Conservation (phyloP, 2,888 invertebrate genomes). For the Cephus rjabovi region DNA sequence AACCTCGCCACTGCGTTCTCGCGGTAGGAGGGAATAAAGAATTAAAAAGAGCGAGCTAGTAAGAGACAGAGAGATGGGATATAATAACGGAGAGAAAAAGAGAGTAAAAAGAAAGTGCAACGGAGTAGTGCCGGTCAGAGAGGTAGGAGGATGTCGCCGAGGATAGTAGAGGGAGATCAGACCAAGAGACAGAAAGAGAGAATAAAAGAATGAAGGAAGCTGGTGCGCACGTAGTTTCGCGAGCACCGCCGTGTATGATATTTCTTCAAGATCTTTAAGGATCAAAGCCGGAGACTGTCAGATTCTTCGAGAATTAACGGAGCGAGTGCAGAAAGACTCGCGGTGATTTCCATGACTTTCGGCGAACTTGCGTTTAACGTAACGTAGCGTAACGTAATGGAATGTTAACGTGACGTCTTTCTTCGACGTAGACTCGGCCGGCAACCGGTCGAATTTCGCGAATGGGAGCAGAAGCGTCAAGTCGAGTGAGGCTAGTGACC, state of each 20-base stretch:
- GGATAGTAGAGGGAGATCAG: constrained; percentile 14
- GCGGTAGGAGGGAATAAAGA: not conserved
- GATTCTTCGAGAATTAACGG: no score
- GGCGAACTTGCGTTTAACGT: no score
- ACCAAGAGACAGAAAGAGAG: constrained; percentile 18
- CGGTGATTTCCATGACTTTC: no score
- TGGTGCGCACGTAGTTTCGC: constrained; percentile 1
- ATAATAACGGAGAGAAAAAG: constrained; percentile 11
- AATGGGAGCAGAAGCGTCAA: constrained; percentile 18
- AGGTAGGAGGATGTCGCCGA: no score
- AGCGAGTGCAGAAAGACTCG: no score
- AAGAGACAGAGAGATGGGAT: not conserved
- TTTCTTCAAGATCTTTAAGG: no score
- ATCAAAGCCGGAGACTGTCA: no score
- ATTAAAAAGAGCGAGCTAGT: no score
- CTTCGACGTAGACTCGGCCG: no score
- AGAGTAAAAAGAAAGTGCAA: constrained; percentile 16
- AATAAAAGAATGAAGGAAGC: constrained; percentile 20
- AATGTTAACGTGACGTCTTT: no score
- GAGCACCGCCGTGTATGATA: constrained; percentile 15
- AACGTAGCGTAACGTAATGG: no score
- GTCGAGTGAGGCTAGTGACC: constrained; percentile 58
- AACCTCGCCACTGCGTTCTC: constrained; percentile 2
- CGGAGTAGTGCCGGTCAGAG: not conserved
- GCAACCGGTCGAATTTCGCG: not conserved